phyloP scores from a whole-genome alignment of 2,113 vertebrate species.

The Heliornis fulica region DNA sequence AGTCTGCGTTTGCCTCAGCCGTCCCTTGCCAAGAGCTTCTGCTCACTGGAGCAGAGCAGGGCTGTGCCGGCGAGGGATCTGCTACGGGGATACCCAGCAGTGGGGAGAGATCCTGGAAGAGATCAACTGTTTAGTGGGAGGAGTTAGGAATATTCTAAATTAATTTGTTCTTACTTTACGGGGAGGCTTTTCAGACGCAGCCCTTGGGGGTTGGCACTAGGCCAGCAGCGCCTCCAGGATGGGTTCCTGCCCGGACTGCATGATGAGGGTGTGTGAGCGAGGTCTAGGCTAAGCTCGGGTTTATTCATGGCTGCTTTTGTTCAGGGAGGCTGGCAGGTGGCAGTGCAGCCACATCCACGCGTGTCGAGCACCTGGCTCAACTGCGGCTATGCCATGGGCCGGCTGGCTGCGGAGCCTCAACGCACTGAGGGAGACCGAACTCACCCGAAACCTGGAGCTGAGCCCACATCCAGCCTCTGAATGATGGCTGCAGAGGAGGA shows the following conservation, averaged over 20 bases:
- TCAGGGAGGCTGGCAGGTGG: neutral
- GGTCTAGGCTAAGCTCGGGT: too few relatives aligned
- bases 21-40: rapidly evolving
- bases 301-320: neutral
- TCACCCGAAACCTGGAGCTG: neutral
- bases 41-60: neutral
- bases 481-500: neutral
- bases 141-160: neutral
- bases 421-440: neutral
- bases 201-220: neutral
- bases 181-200: neutral
- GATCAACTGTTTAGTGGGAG: rapidly evolving
- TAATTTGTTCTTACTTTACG: rapidly evolving
- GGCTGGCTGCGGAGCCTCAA: rapidly evolving
- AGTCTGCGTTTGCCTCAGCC: neutral
- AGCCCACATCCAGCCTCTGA: neutral
- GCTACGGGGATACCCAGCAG: too few relatives aligned
- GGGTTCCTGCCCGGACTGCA: rapidly evolving
- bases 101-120: rapidly evolving
- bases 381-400: rapidly evolving
- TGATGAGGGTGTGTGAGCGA: rapidly evolving
- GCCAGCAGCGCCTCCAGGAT: rapidly evolving
- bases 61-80: rapidly evolving
- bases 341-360: neutral
- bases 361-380: rapidly evolving